These are phyloP conservation scores for Gryllus longicercus DNA, from an alignment of 2,888 invertebrate genomes.

Conservation along the genomic window DNA sequence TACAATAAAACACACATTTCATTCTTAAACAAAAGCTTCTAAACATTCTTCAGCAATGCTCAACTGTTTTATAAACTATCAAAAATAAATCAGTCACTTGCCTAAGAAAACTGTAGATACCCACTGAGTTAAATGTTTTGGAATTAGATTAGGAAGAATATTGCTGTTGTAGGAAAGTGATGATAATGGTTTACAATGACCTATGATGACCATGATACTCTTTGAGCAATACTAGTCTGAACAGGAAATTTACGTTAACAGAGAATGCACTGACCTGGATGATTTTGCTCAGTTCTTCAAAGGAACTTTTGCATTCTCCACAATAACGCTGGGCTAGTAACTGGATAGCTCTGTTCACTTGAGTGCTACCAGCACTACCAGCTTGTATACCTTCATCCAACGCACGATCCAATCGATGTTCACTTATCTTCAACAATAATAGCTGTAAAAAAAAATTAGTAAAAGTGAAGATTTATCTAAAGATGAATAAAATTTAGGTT, in stretches of 20 bases:
- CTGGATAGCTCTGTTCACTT: conserved; percentile 91
- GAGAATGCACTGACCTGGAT: conserved; percentile 47
- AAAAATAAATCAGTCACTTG: no score
- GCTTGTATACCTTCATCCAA: conserved; percentile 51
- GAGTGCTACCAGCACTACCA: conserved; percentile 54
- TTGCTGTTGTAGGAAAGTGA: no score
- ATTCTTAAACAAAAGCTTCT: not conserved
- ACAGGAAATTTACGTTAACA: not conserved
- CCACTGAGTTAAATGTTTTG: no score
- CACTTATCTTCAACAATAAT: conserved; percentile 79
- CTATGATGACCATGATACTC: no score
- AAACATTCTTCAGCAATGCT: no score
- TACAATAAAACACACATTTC: conserved; percentile 20
- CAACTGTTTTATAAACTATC: no score
- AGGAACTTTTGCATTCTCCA: conserved; percentile 88
- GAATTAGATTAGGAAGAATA: no score
- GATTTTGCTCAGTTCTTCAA: conserved; percentile 80
- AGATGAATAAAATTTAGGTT: not conserved
- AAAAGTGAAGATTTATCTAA: not conserved
- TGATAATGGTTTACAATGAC: no score
- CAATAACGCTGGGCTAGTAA: conserved; percentile 92
- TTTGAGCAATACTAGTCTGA: not conserved
- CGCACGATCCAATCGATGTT: conserved; percentile 73
- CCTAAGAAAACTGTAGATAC: no score
- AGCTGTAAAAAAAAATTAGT: conserved; percentile 49